A percentile compares a stretch with the other conserved stretches of the same genome.
Evolutionary conservation across 2,113 vertebrate genomes (phyloP).

Genomic region (Motacilla tschutschensis): DNA sequence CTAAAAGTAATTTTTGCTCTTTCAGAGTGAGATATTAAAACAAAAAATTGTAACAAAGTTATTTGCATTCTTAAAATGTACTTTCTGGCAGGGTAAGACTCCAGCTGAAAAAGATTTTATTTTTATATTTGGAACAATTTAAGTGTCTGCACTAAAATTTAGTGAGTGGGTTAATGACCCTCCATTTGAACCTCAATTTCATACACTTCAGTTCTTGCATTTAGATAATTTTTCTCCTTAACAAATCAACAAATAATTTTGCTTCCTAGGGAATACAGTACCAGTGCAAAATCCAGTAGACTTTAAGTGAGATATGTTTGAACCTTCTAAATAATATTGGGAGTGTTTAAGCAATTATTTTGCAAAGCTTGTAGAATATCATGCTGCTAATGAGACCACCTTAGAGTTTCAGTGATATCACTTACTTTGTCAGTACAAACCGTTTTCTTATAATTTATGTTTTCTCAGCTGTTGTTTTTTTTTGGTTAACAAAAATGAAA

Average conservation of each 20-base stretch:
- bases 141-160: constrained; percentile 18
- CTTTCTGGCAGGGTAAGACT: not conserved
- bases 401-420: not conserved
- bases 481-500: not conserved
- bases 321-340: not conserved
- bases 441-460: not conserved
- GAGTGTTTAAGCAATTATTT: not conserved
- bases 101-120: not conserved
- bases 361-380: not conserved
- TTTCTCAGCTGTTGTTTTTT: not conserved
- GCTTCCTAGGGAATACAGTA: not conserved
- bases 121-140: not conserved
- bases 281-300: not conserved
- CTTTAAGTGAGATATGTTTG: not conserved
- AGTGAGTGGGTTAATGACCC: not conserved
- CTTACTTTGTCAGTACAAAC: not conserved
- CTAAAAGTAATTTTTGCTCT: not conserved
- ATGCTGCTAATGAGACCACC: not conserved
- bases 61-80: not conserved
- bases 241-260: constrained; percentile 34
- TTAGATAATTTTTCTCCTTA: constrained; percentile 20
- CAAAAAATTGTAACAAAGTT: rapidly evolving
- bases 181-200: constrained; percentile 15
- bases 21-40: not conserved
- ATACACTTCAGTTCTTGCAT: constrained; percentile 10